A percentile compares a stretch with the other conserved stretches of the same genome.
These are phyloP conservation scores for Catharus bicknelli DNA, from an alignment of 2,113 vertebrate genomes.

Conservation along the genomic window DNA sequence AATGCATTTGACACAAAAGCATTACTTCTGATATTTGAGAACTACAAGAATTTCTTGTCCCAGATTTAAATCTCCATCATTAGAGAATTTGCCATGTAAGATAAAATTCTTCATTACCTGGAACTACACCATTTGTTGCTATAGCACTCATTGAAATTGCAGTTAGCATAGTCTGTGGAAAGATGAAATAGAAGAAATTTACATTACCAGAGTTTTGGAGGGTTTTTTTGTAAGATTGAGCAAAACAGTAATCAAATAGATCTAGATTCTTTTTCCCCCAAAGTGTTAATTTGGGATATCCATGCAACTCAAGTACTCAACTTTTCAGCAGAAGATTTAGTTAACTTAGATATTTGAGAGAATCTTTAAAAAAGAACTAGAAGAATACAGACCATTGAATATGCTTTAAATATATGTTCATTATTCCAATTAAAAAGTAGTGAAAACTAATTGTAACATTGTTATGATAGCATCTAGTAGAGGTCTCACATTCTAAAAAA, in stretches of 20 bases:
- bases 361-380: neutral
- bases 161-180: slow-evolving; percentile 90
- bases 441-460: neutral
- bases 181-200: neutral
- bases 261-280: neutral
- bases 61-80: neutral
- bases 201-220: neutral
- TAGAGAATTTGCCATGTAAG: neutral
- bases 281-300: neutral
- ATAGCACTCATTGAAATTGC: slow-evolving; percentile 98
- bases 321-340: neutral
- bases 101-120: slow-evolving; percentile 77
- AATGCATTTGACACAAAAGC: neutral
- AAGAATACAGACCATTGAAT: neutral
- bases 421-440: neutral
- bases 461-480: neutral
- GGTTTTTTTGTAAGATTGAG: neutral
- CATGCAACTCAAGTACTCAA: neutral
- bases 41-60: neutral
- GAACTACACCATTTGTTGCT: slow-evolving; percentile 95
- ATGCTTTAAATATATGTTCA: neutral
- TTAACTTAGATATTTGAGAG: neutral
- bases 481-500: neutral
- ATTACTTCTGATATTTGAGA: neutral
- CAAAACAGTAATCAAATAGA: neutral